These are phyloP conservation scores for Sylvilagus floridanus DNA, from an alignment of 2,797 vertebrate genomes.

Conservation along the genomic window DNA sequence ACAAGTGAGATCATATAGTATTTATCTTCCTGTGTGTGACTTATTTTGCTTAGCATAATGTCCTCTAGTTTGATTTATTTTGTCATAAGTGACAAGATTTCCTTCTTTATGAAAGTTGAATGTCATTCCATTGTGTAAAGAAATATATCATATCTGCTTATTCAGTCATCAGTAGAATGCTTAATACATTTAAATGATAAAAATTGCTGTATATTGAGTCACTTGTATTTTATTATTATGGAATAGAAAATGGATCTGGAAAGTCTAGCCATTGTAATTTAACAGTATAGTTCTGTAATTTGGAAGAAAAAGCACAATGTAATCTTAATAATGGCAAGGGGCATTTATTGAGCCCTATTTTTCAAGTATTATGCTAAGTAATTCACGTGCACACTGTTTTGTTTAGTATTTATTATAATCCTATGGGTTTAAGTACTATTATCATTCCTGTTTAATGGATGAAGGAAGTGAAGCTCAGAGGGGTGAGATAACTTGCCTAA, in stretches of 20 bases:
- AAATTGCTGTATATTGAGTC: not conserved
- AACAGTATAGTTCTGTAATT: not conserved
- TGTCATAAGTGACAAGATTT: not conserved
- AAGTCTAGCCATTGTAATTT: not conserved
- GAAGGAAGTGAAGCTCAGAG: not conserved
- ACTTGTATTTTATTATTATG: not conserved
- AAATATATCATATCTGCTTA: not conserved
- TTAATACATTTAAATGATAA: constrained; percentile 12
- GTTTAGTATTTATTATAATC: not conserved
- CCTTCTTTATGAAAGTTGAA: not conserved
- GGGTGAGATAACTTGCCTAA: not conserved
- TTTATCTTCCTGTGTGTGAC: not conserved
- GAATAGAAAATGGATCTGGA: not conserved
- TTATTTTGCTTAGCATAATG: not conserved
- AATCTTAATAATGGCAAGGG: not conserved
- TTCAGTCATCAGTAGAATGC: not conserved
- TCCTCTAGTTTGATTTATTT: not conserved
- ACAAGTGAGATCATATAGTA: not conserved
- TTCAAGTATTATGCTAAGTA: not conserved
- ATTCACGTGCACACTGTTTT: not conserved
- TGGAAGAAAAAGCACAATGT: not conserved
- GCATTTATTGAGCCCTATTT: not conserved
- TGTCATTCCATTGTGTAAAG: no score
- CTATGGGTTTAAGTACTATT: not conserved
- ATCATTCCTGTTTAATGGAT: not conserved